A percentile compares a stretch with the other conserved stretches of the same genome.
Conservation (phyloP, 2,113 vertebrate genomes). For the pig (Sus scrofa) region DNA sequence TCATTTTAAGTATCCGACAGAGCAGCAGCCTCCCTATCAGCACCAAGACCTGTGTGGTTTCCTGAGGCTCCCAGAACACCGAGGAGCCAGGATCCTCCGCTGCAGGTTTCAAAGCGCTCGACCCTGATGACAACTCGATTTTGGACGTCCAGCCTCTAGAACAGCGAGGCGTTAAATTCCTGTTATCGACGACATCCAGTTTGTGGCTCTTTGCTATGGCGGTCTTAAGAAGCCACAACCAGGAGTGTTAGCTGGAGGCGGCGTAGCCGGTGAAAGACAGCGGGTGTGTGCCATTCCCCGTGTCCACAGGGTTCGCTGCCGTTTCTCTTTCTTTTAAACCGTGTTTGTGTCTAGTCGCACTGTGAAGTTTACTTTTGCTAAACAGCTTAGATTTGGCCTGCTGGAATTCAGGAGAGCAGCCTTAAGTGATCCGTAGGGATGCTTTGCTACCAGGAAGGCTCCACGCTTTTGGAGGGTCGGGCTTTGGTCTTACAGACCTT, state of each 20-base stretch:
- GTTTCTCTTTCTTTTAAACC: neutral
- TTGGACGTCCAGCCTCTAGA: conserved; percentile 7
- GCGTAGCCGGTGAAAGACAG: neutral
- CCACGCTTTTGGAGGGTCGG: neutral
- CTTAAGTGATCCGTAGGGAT: conserved; percentile 16
- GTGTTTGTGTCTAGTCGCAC: neutral
- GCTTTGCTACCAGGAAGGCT: neutral
- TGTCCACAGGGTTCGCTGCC: neutral
- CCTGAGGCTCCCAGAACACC: neutral
- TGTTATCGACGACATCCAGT: neutral
- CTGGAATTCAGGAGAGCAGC: neutral
- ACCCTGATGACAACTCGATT: neutral
- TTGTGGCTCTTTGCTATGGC: neutral
- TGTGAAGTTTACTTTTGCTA: conserved; percentile 19
- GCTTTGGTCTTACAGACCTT: conserved; percentile 27
- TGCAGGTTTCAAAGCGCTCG: neutral
- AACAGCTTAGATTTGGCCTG: neutral
- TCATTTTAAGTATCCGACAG: conserved; percentile 54
- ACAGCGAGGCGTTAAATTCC: neutral
- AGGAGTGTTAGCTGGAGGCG: neutral
- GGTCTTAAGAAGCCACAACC: neutral
- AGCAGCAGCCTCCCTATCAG: neutral
- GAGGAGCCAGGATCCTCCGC: neutral
- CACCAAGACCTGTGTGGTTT: neutral
- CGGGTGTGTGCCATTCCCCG: neutral